Base-by-base conservation (phyloP, 2,113 vertebrate genomes). In the Mus spicilegus region DNA sequence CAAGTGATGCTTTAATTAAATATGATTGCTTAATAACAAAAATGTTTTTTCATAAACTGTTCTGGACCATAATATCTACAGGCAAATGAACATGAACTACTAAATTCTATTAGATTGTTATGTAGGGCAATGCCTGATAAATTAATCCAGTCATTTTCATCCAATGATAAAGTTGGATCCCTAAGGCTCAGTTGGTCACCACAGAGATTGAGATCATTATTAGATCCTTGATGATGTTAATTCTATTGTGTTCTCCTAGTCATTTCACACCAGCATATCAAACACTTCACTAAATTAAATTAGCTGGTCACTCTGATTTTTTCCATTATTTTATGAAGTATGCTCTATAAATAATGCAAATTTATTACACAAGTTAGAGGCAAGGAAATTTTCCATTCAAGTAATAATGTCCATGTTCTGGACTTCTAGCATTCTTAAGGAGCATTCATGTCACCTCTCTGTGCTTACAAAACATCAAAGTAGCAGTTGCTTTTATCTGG, bases 111-210 rank as follows among this genome's bases (percentile, higher is more conserved):
- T 92, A 84, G 63, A 91, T 58, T 81, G 73, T 65, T 93, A 95
- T 89, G 42, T 82, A 91, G 91, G 86, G 54, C 73, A 76, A 3
- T 87, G 33, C 75, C 46, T 94, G 54, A 67, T 89, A 92, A 51
- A 24, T 93, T 90, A 75, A 89, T 97, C n/a, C 54, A 91, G 28
- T 86, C 42, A 95, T 96, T 97, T 54, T 65, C 20, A 36, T 16
- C 9, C 42, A 95, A 22, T 96, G 92, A 89, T 94, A 33, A 86
- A 94, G 82, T 94, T 95, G 85, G 36, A 90, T 91, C 84, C 77
- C 82, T 93, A 49, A 91, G 87, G 82, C 76, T 97, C 19, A 82
- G n/a, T 28, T 95, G 82, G 67, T 97, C 95, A 93, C 84, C 42
- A 84, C 72, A 80, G 63, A 94, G 96, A 96, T 76, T 89, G 22